Base-by-base conservation (phyloP, 92 coral and sea anemone species). In the Pocillopora meandrina region DNA sequence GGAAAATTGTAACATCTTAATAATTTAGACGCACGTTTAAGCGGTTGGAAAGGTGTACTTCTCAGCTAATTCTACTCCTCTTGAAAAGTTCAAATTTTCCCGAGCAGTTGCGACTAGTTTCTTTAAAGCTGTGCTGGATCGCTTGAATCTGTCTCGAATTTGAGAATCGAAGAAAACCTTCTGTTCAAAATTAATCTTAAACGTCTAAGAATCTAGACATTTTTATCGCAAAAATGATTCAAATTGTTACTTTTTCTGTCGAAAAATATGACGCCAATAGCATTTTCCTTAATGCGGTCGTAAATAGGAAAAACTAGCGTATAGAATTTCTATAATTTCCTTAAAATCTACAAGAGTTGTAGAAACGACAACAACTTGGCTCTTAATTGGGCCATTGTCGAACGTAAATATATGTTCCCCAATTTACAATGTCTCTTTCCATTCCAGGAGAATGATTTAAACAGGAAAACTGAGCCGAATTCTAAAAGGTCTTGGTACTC, bases 331-430 rank as follows among this genome's bases (percentile, higher is more conserved):
- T 52, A 72, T 73, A 74, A 83, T 83, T 73, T 83, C 52, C 71
- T 82, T 36, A 7, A 61, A 72, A 78, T 82, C 63, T 34, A 74
- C 60, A 74, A 57, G 78, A 23, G 78, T 74, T 42, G 52, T 3
- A 42, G 52, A 42, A 42, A 42, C 79, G 56, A 23, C 72, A 63
- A 83, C 70, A 65, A 61, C 74, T 83, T 72, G 21, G 31, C 8
- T 31, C 52, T 12, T 83, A 83, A 83, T 83, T 83, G 80, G 86
- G 23, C 86, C 47, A 83, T 83, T 83, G 79, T 83, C 74, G 79
- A 61, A 33, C 52, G 6, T 61, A 19, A 83, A 74, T 67, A 63
- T 56, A 74, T 42, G 71, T 73, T 26, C 52, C 11, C 56, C 64
- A 83, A 83, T 83, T 74, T 71, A 61, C 72, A 19, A 47, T 73